Evolutionary conservation across 2,113 vertebrate species (phyloP), one percentile per base, ranked within the genome.

Genomic region (Eulacestoma nigropectus): DNA sequence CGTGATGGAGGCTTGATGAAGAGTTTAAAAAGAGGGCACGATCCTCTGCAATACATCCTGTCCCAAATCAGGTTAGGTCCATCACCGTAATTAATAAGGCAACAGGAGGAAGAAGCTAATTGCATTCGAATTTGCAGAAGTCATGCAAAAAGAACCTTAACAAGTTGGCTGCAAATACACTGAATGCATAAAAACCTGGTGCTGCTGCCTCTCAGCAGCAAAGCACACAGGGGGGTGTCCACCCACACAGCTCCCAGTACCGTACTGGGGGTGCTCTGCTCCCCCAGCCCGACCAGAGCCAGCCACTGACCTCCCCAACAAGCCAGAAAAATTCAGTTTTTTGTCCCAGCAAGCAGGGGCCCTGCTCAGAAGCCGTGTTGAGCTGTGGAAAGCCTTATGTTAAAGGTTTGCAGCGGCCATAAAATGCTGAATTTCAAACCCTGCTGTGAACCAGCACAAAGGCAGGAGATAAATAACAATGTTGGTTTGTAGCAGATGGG

Each of bases 21-120:
- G 50, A 55, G 74, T 72, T 64, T 26, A 10, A 56, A 67, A 49
- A 26, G 59, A 52, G 19, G 30, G 33, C 53, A 82, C 65, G 69
- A 69, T 33, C 49, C 63, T 67, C 42, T 77, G 50, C 0, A 8
- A 65, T 23, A 67, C 64, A 83, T 93, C 69, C 82, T 79, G 81
- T 74, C 89, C 74, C 73, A 75, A 94, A 91, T 87, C 53, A 79
- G 17, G 79, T 93, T 92, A 94, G 74, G 63, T 22, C 82, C 68
- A 55, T 50, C 63, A 60, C 1, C 0, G 37, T 92, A 94, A 90
- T 73, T 80, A 90, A 77, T 85, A 95, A 77, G 46, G 85, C 82
- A 92, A 64, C 55, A 41, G 75, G 16, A 87, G 70, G 89, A 90
- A 83, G 59, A 52, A 83, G 67, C 35, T 94, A 95, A 87, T 89